Evolutionary conservation across 2,888 invertebrate genomes (phyloP).

Genomic region (Aspidiotus rigidus): DNA sequence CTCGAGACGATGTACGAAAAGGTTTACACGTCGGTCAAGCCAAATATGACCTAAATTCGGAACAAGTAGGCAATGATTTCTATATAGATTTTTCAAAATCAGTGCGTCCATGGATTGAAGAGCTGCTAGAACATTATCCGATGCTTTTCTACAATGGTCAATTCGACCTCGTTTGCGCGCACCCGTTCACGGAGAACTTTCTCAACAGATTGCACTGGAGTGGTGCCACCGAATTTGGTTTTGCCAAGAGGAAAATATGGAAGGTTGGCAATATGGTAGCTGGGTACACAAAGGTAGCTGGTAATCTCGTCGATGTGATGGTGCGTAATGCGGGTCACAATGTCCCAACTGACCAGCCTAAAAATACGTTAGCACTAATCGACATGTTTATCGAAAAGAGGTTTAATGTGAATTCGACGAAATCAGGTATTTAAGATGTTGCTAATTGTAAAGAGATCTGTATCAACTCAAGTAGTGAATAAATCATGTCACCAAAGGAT

Average conservation of each 20-base stretch:
- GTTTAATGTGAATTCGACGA: neutral
- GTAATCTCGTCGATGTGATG: constrained; percentile 62
- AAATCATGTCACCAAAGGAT: too few relatives aligned
- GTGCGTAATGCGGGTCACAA: constrained; percentile 72
- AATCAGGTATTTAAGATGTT: neutral
- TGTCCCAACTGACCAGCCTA: constrained; percentile 69
- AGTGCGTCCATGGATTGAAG: constrained; percentile 60
- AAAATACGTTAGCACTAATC: constrained; percentile 64
- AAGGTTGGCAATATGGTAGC: constrained; percentile 54
- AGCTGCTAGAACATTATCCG: constrained; percentile 54
- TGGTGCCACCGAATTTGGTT: constrained; percentile 55
- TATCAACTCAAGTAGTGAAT: too few relatives aligned
- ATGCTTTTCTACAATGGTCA: constrained; percentile 82
- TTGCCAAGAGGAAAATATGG: constrained; percentile 57
- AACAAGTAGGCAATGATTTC: constrained; percentile 57
- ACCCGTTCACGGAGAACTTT: constrained; percentile 57
- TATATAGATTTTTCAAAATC: constrained; percentile 70
- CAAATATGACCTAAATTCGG: constrained; percentile 54
- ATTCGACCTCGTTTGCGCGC: constrained; percentile 83
- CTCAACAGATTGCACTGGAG: constrained; percentile 50
- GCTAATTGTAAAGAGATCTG: too few relatives aligned
- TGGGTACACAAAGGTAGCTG: constrained; percentile 63
- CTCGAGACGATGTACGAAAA: constrained; percentile 33
- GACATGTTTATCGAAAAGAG: constrained; percentile 43
- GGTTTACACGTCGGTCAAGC: constrained; percentile 77